Base-by-base conservation (phyloP, 2,888 invertebrate genomes). In the Dicycla oo region DNA sequence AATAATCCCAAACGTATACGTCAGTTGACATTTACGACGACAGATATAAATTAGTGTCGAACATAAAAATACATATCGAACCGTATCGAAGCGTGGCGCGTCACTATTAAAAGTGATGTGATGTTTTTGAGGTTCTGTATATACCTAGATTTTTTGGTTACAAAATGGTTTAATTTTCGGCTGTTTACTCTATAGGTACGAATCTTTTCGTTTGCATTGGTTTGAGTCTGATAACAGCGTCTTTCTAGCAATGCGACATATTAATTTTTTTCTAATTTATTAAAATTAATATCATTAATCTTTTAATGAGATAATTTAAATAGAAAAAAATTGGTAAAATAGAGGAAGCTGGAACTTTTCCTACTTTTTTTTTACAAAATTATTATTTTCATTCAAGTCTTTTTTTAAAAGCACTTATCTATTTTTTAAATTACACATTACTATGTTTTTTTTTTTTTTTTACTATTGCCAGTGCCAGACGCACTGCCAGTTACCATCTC, bases 21-120 rank as follows among this genome's bases (percentile, higher is more conserved):
- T 89, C 90, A 90, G 91, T 90, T 90, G 95, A 95, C 95, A 84
- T 95, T 95, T 95, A 95, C 92, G 95, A 94, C 85, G 89, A 90
- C 89, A 90, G 90, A 90, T 91, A 95, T 95, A 95, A 95, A 95
- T 95, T 94, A 94, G 93, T 92, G 86, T 86, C 88, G 91, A 91
- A 90, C 93, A 90, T 95, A 95, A 95, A 95, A 93, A 89, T 91
- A 91, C 66, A 87, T 89, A 92, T 92, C 91, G 94, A 82, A 89
- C 89, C 89, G 91, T 91, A 93, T 93, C 92, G 93, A 89, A 89
- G 92, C 92, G 94, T 94, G 93, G 91, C 93, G 86, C 93, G 89
- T 94, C 93, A 92, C 93, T 93, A 93, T 91, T 90, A 91, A 92
- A 88, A 68, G 68, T 47, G 53, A 62, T 69, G 68, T 53, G 73